Conservation (phyloP, 2,113 vertebrate genomes). For the Tupaia chinensis region DNA sequence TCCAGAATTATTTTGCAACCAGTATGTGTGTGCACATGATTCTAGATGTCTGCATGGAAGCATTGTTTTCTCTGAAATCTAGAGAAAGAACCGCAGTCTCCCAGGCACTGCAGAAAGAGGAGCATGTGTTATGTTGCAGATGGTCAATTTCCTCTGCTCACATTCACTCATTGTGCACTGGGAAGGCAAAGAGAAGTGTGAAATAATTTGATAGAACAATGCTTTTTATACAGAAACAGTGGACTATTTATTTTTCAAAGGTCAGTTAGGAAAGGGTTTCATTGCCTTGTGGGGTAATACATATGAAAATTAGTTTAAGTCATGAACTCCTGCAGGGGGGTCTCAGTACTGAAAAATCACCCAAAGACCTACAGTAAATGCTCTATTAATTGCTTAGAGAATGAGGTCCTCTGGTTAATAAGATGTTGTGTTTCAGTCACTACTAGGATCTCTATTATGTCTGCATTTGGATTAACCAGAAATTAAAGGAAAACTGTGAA, state of each 20-base stretch:
- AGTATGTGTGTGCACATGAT: not conserved
- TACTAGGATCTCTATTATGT: not conserved
- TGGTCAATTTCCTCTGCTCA: slow-evolving; percentile 46
- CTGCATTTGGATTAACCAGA: not conserved
- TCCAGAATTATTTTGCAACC: not conserved
- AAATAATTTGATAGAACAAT: slow-evolving; percentile 58
- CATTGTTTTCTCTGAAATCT: slow-evolving; percentile 27
- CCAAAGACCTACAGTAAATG: not conserved
- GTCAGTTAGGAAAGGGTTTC: slow-evolving; percentile 47
- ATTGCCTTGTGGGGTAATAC: not conserved
- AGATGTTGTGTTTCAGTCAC: not conserved
- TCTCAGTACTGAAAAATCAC: slow-evolving; percentile 20
- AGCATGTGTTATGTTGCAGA: slow-evolving; percentile 51
- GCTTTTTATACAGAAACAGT: slow-evolving; percentile 36
- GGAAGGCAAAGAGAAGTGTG: slow-evolving; percentile 29
- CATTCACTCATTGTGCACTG: not conserved
- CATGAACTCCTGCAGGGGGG: not conserved
- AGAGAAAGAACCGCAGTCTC: not conserved
- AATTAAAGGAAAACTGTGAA: not conserved
- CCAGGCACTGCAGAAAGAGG: not conserved
- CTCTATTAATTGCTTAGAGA: not conserved
- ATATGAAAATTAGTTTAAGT: slow-evolving; percentile 63
- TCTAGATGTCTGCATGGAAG: not conserved
- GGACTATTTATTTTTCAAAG: slow-evolving; percentile 60
- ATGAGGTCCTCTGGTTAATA: not conserved